phyloP scores from a whole-genome alignment of 2,797 vertebrate genomes.

The Pelochelys cantorii region DNA sequence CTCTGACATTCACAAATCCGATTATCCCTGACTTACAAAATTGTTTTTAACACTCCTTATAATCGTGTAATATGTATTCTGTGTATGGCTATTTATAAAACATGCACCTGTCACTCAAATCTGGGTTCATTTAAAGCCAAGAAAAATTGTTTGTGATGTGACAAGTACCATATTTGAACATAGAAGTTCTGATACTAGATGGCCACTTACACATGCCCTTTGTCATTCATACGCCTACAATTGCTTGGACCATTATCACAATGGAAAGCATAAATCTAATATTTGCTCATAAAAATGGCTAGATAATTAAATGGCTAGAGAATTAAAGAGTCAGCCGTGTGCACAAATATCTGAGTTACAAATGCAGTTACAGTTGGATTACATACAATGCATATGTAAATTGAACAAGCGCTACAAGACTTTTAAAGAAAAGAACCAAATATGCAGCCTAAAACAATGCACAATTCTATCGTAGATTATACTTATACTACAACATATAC shows the following conservation, averaged over 20 bases:
- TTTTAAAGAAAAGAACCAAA: not conserved
- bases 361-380: not conserved
- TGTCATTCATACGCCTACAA: not conserved
- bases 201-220: not conserved
- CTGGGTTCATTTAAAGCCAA: not conserved
- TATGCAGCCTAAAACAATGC: not conserved
- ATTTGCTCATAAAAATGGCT: conserved; percentile 1
- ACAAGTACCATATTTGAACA: not conserved
- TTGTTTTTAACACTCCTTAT: not conserved
- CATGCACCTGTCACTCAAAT: not conserved
- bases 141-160: not conserved
- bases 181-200: conserved; percentile 6
- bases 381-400: not conserved
- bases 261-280: not conserved
- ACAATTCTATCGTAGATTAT: not conserved
- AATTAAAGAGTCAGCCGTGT: not conserved
- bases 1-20: not conserved
- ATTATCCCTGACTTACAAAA: not conserved
- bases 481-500: not conserved
- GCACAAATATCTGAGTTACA: not conserved
- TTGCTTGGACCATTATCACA: not conserved
- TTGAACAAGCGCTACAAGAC: not conserved
- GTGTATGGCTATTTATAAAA: not conserved
- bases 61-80: not conserved
- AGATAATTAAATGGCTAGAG: not conserved